Base-by-base conservation (phyloP, 2,888 invertebrate genomes). In the Drosophila kanekoi region DNA sequence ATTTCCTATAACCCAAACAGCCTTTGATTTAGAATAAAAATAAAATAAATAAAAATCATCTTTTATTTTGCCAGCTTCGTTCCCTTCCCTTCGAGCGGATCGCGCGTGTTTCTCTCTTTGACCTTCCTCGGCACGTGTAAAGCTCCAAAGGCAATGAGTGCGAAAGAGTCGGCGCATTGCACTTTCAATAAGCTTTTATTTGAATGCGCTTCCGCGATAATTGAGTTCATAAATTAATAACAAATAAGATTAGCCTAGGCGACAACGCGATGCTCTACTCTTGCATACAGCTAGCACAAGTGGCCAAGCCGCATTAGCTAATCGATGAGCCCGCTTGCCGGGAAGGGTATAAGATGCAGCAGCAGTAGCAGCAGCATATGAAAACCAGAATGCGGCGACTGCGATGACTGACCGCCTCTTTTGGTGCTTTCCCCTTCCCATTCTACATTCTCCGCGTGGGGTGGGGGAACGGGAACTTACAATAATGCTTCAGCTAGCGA, bases 141-240 rank as follows among this genome's bases (percentile, higher is more conserved):
- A 44, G 48, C 60, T 40, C 9, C 37, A 5, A 23, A 5, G n/a
- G 2, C 28, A 28, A 41, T 38, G 59, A 72, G 66, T 68, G 73
- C 56, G 68, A 70, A 51, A 59, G 61, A 65, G 77, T 9, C 56
- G 53, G 49, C 35, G 41, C 40, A 65, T 62, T 79, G 77, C 85
- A 83, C 61, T 75, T 74, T 48, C 60, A 75, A 79, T 72, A 59
- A 67, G 80, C 66, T 66, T 74, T 72, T 65, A 75, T 73, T 81
- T 80, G 61, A 78, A 75, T 87, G 72, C 65, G 69, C 72, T 85
- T 85, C 81, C 78, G 81, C 65, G 81, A 73, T 85, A 86, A 88
- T 86, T 86, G 84, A 83, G 69, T 83, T 83, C 74, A 85, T 88
- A 78, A 88, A 70, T 88, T 77, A 83, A 67, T 72, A 73, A 74